A percentile compares a stretch with the other conserved stretches of the same genome.
phyloP scores from a whole-genome alignment of 2,888 invertebrate genomes.

The Lepidocyrtinus sp. region DNA sequence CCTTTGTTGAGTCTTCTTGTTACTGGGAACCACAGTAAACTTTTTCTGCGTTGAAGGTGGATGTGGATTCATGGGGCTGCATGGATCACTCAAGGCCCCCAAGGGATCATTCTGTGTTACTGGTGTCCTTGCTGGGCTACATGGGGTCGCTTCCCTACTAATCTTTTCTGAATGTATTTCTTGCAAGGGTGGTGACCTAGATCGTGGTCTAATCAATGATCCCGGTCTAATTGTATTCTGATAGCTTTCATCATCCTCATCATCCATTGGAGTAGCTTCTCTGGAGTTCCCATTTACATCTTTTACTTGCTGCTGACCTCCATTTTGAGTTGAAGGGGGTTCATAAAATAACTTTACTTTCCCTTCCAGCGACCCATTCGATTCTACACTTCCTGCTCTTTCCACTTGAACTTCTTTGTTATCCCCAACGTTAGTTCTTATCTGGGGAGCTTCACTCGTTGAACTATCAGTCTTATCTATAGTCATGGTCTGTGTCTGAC shows the following conservation, averaged over 20 bases:
- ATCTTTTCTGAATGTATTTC: conserved; percentile 26
- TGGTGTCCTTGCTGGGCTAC: conserved; percentile 80
- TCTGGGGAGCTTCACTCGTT: neutral
- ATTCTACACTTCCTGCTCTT: conserved; percentile 64
- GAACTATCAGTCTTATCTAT: conserved; percentile 37
- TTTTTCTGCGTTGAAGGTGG: conserved; percentile 20
- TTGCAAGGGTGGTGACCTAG: conserved; percentile 60
- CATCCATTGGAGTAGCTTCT: conserved; percentile 68
- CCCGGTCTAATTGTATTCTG: conserved; percentile 56
- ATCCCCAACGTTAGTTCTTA: neutral
- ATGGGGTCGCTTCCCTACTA: conserved; percentile 73
- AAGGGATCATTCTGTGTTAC: conserved; percentile 94
- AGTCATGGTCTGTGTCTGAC: conserved; percentile 3
- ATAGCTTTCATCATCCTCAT: conserved; percentile 60
- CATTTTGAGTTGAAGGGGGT: neutral
- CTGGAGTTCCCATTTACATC: conserved; percentile 58
- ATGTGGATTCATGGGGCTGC: conserved; percentile 34
- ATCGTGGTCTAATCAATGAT: conserved; percentile 34
- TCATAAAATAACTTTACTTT: conserved; percentile 68
- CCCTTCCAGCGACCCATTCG: conserved; percentile 65
- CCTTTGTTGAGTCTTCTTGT: conserved; percentile 15
- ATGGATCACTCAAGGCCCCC: conserved; percentile 80
- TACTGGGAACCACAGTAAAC: conserved; percentile 21
- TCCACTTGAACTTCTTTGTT: conserved; percentile 7
- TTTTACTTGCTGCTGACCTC: conserved; percentile 10